Evolutionary conservation across 2,113 vertebrate species (phyloP).

Genomic region (Mirounga angustirostris): DNA sequence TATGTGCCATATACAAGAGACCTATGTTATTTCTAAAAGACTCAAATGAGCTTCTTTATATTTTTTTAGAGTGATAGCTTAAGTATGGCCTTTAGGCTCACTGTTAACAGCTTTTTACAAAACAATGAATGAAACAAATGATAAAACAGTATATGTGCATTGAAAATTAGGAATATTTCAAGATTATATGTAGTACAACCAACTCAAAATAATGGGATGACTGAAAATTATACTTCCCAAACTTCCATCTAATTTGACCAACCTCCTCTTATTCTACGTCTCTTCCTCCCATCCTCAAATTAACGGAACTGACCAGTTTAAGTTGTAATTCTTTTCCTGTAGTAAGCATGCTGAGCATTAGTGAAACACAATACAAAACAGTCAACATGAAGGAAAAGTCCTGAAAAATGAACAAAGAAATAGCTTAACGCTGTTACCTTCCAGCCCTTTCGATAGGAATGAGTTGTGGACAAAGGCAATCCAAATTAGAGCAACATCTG

Average conservation of each 20-base stretch:
- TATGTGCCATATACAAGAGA: constrained; percentile 69
- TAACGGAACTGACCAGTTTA: neutral
- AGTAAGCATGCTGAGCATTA: neutral
- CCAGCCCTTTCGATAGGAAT: neutral
- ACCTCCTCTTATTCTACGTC: neutral
- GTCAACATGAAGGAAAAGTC: neutral
- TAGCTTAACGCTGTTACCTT: neutral
- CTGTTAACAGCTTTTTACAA: constrained; percentile 80
- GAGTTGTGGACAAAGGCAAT: neutral
- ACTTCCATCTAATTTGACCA: neutral
- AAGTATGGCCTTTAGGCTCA: constrained; percentile 82
- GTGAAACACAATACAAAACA: constrained; percentile 35
- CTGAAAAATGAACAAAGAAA: constrained; percentile 27
- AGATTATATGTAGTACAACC: neutral
- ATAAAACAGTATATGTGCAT: constrained; percentile 74
- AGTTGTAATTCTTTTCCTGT: neutral
- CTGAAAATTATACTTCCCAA: neutral
- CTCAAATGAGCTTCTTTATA: constrained; percentile 81
- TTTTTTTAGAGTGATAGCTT: constrained; percentile 73
- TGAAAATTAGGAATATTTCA: constrained; percentile 76
- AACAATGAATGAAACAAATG: constrained; percentile 62
- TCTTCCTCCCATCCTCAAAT: neutral
- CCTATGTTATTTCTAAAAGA: constrained; percentile 82
- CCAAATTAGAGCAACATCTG: neutral
- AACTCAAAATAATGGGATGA: neutral